Base-by-base conservation (phyloP, 92 coral and sea anemone genomes). In the Zoanthus sansibaricus region DNA sequence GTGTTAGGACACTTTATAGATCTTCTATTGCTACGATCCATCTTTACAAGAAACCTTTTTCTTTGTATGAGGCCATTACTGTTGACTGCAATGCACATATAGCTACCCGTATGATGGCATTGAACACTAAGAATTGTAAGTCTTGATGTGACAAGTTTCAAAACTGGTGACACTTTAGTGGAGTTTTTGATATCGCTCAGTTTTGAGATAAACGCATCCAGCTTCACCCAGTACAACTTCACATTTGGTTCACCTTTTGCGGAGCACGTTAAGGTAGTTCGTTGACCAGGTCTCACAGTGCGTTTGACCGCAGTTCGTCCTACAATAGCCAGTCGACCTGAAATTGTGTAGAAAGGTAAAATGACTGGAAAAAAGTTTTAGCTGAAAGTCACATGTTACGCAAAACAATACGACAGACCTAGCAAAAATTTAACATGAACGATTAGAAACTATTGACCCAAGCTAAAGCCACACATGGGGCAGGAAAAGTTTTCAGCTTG, bases 41-140 rank as follows among this genome's bases (percentile, higher is more conserved):
- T 49, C 17, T 61, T 77, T 70, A 77, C 16, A 17, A 12, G n/a
- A 44, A 78, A 78, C 15, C 83, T 42, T 56, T 61, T 78, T 33
- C 83, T 78, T 32, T 78, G 83, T 46, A 11, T 37, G 15, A 78
- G 71, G 11, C 83, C 83, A 18, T 58, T 78, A 15, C 51, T 25
- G 71, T 78, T 78, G 37, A 42, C 72, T 9, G 83, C 83, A 58
- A 64, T 78, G 54, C 83, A 78, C 45, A 78, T n/a, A 42, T 78
- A 78, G 6, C 54, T n/a, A 0, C 83, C 83, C 31, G 45, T 20
- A 33, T 78, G 83, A 5, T 64, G 83, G 32, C 83, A 78, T 20
- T 78, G 55, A 15, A 59, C 55, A 33, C 49, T 59, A 4, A 46
- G 83, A 56, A 78, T 78, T 5, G 20, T 16, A 13, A 78, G 71